Conservation (phyloP, 2,797 vertebrate genomes). For the Channallabes apus region DNA sequence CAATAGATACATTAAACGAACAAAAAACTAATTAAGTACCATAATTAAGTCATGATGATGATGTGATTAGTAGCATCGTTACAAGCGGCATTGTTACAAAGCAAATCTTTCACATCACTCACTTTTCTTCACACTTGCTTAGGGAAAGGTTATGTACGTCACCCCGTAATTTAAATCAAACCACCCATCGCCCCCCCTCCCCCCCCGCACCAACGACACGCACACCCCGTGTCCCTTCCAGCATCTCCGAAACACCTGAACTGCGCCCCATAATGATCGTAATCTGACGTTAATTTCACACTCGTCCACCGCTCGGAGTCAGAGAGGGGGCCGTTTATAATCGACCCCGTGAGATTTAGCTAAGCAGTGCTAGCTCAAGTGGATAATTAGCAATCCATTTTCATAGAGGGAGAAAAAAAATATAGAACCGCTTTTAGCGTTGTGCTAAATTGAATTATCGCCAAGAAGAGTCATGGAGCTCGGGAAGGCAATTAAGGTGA, state of each 20-base stretch:
- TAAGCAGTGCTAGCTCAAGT: slow-evolving; percentile 20
- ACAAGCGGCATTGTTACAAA: neutral
- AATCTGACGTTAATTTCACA: slow-evolving; percentile 26
- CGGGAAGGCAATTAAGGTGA: neutral
- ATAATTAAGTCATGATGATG: neutral
- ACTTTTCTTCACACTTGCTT: neutral
- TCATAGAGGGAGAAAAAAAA: neutral
- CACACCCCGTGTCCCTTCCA: neutral
- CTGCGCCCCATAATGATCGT: neutral
- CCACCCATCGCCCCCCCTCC: neutral
- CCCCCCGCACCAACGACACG: too few species aligned
- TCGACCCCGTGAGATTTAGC: slow-evolving; percentile 16
- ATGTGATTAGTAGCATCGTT: neutral
- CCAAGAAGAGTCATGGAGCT: neutral
- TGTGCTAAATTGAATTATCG: neutral
- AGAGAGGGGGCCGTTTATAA: slow-evolving; percentile 23
- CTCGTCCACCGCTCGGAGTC: neutral
- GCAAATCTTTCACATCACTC: neutral
- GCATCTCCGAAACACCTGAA: neutral
- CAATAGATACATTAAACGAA: neutral
- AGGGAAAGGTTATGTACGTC: neutral
- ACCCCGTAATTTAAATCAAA: neutral
- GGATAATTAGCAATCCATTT: slow-evolving; percentile 37
- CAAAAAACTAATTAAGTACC: neutral
- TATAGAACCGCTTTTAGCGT: neutral